Conservation (phyloP, 30 jellyfish, hydroid and myxozoan species). For the Turritopsis rubra region DNA sequence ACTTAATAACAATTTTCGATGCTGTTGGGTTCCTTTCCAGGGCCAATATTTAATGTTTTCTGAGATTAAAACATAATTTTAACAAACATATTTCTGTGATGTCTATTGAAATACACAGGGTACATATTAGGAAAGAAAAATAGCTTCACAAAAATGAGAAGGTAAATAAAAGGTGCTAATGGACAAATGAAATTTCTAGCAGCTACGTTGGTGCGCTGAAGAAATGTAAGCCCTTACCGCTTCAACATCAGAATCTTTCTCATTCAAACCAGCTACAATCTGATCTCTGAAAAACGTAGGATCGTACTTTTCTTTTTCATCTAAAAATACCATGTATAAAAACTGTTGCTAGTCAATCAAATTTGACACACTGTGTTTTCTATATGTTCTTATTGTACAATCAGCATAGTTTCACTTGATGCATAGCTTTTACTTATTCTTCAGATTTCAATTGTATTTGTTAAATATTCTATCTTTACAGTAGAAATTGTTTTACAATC, state of each 20-base stretch:
- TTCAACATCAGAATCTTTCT: constrained; percentile 81
- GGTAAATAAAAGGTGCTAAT: too few relatives aligned
- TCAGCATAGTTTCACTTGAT: background rate
- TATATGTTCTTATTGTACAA: background rate
- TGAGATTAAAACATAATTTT: too few relatives aligned
- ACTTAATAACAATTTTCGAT: too few relatives aligned
- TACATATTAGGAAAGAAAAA: too few relatives aligned
- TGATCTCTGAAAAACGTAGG: constrained; percentile 94
- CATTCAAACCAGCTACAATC: constrained; percentile 89
- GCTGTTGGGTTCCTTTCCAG: too few relatives aligned
- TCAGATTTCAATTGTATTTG: background rate
- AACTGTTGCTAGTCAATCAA: too few relatives aligned
- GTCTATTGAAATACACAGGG: too few relatives aligned
- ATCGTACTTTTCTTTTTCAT: constrained; percentile 97
- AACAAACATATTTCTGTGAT: too few relatives aligned
- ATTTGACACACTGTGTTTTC: background rate
- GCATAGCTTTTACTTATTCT: background rate
- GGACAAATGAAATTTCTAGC: background rate
- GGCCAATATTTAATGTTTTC: too few relatives aligned
- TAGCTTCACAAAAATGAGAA: too few relatives aligned
- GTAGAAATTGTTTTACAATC: too few relatives aligned
- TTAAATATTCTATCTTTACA: too few relatives aligned
- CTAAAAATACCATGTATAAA: constrained; percentile 26
- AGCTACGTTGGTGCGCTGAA: background rate
- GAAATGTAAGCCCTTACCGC: constrained; percentile 35